These are phyloP conservation scores for Lathamus discolor DNA, from an alignment of 2,113 vertebrate species.

Conservation along the genomic window DNA sequence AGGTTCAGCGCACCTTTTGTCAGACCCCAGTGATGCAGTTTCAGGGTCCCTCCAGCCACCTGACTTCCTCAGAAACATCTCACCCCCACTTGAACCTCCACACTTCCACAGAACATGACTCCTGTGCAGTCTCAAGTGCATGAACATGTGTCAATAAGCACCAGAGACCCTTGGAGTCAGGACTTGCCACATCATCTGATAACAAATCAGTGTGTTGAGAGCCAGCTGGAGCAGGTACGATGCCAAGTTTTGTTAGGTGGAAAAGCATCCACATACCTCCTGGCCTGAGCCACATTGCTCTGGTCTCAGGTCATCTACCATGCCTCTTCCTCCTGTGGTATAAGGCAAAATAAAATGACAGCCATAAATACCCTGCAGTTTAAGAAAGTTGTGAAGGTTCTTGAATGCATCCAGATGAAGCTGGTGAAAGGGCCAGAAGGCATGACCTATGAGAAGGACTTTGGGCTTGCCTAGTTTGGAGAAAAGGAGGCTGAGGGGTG, in stretches of 20 bases:
- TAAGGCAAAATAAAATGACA: neutral
- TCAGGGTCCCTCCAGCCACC: neutral
- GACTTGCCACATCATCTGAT: neutral
- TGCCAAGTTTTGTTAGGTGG: neutral
- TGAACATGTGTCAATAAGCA: rapidly evolving
- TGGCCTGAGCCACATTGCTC: neutral
- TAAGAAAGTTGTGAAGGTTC: neutral
- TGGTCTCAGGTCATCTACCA: neutral
- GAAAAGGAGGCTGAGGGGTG: neutral
- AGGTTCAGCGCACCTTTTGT: neutral
- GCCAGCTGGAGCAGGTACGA: neutral
- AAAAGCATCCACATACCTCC: neutral
- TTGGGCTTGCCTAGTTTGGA: neutral
- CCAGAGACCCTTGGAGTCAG: neutral
- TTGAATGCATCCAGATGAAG: neutral
- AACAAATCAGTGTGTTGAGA: neutral
- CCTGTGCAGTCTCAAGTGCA: neutral
- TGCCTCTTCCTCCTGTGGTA: neutral
- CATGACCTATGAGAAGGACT: neutral
- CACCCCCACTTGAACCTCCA: neutral
- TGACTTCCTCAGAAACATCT: neutral
- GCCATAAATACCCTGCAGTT: neutral
- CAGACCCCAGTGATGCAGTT: neutral
- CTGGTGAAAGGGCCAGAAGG: neutral
- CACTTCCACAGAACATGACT: neutral